Evolutionary conservation across 1,140 invertebrate genomes (phyloP).

Genomic region (Leptopilina clavipes): DNA sequence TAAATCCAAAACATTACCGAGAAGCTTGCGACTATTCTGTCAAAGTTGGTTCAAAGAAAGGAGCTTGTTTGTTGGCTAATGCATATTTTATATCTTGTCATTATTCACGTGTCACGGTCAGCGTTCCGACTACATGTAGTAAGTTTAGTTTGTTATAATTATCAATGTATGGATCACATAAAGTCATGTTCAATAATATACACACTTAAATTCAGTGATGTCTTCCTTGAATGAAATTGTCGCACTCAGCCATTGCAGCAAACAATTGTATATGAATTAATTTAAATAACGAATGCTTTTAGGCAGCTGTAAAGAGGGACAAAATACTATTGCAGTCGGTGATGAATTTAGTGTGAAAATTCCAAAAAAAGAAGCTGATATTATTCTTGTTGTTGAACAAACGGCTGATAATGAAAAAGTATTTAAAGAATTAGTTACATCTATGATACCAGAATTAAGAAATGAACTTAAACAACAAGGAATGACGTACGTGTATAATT

Average conservation of each 20-base stretch:
- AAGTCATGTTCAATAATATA: too few species aligned
- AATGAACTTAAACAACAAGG: conserved; percentile 76
- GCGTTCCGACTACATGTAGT: conserved; percentile 78
- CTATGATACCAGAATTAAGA: conserved; percentile 69
- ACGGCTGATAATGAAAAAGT: conserved; percentile 70
- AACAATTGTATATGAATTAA: neutral
- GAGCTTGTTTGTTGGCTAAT: conserved; percentile 77
- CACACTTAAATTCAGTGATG: too few species aligned
- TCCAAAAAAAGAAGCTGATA: conserved; percentile 83
- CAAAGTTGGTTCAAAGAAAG: conserved; percentile 69
- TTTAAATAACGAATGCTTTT: conserved; percentile 29
- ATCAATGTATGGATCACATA: too few species aligned
- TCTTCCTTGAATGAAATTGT: too few species aligned
- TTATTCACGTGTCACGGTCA: conserved; percentile 73
- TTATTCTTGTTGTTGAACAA: conserved; percentile 83
- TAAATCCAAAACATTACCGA: conserved; percentile 72
- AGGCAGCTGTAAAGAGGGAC: conserved; percentile 78
- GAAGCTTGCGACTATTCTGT: conserved; percentile 81
- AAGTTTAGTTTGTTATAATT: conserved; percentile 59
- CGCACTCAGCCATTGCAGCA: too few species aligned
- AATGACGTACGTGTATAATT: conserved; percentile 73
- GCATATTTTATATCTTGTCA: conserved; percentile 78
- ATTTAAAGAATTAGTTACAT: conserved; percentile 72
- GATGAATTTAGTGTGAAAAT: conserved; percentile 80
- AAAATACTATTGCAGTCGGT: conserved; percentile 74